phyloP scores from a whole-genome alignment of 2,888 invertebrate species.

The Meghimatium bilineatum region DNA sequence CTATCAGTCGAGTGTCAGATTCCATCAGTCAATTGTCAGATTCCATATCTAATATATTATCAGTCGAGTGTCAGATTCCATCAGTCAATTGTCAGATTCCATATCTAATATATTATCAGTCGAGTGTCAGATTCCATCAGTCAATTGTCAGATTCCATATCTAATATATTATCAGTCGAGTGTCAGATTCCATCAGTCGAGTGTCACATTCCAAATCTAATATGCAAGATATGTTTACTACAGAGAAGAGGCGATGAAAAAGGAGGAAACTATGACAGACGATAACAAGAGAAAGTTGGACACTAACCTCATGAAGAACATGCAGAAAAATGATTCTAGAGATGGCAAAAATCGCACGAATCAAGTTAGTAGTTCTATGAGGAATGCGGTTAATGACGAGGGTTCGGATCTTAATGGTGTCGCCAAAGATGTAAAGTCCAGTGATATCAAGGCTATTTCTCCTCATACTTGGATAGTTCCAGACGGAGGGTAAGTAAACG shows the following conservation, averaged over 20 bases:
- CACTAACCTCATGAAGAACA: background rate
- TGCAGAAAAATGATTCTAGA: background rate
- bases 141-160: too few relatives aligned
- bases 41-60: too few relatives aligned
- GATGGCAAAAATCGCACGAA: background rate
- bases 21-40: too few relatives aligned
- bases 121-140: too few relatives aligned
- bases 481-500: constrained; percentile 22
- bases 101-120: too few relatives aligned
- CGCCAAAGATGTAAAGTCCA: background rate
- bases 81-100: too few relatives aligned
- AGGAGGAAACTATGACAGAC: background rate
- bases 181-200: too few relatives aligned
- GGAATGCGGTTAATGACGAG: background rate
- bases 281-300: background rate
- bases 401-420: background rate
- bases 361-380: background rate
- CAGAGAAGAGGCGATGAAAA: background rate
- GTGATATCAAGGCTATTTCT: background rate
- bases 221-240: too few relatives aligned
- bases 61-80: too few relatives aligned
- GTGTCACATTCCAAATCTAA: too few relatives aligned
- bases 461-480: constrained; percentile 18
- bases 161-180: too few relatives aligned
- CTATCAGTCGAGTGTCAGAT: too few relatives aligned